phyloP scores from a whole-genome alignment of 2,113 vertebrate species.

The Plecotus auritus region DNA sequence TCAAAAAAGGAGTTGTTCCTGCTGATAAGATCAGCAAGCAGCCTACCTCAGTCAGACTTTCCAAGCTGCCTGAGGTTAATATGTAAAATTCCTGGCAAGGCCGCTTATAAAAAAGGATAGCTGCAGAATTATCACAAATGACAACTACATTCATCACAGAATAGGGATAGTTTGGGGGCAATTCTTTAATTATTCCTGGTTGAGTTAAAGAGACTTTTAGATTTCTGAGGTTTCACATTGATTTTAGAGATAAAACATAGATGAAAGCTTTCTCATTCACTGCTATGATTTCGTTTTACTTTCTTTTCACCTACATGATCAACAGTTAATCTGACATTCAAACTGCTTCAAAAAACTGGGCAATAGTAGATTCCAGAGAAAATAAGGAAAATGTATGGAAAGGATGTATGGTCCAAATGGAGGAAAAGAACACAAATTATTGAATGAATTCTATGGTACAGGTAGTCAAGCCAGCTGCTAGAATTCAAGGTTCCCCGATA shows the following conservation, averaged over 20 bases:
- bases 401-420: neutral
- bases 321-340: neutral
- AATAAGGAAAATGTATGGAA: neutral
- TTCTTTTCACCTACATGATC: neutral
- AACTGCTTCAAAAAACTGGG: neutral
- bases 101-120: neutral
- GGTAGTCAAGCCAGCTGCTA: neutral
- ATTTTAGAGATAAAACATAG: neutral
- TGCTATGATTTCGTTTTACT: neutral
- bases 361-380: neutral
- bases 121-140: neutral
- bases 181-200: neutral
- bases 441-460: neutral
- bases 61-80: neutral
- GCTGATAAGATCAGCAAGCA: neutral
- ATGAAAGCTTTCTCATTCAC: neutral
- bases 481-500: neutral
- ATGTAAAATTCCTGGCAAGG: neutral
- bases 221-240: neutral
- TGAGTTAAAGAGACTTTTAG: neutral
- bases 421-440: neutral
- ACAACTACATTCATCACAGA: neutral
- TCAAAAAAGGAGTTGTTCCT: neutral
- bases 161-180: neutral
- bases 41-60: neutral